Percentiles rank a stretch among this genome's conserved stretches.
These are phyloP conservation scores for Oryctolagus cuniculus DNA, from an alignment of 2,113 vertebrate species.

Conservation along the genomic window DNA sequence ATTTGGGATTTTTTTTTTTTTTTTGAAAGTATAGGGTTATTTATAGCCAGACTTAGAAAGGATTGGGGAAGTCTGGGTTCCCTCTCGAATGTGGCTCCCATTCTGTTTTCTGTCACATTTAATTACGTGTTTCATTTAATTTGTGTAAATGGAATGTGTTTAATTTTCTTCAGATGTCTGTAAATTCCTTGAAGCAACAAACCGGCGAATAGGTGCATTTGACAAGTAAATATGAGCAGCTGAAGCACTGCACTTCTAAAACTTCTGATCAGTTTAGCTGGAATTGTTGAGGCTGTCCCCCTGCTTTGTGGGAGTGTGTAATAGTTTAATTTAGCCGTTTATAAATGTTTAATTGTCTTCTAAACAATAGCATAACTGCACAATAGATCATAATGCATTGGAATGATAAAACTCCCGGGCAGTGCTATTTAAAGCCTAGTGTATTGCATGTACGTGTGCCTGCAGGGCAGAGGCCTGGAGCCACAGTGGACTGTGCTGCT, in stretches of 20 bases:
- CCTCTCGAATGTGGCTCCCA: neutral
- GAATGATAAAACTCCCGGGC: constrained; percentile 5
- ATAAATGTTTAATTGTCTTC: constrained; percentile 65
- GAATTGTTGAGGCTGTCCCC: neutral
- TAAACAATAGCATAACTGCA: constrained; percentile 53
- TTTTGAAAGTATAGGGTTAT: neutral
- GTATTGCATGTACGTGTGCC: neutral
- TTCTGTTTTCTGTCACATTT: neutral
- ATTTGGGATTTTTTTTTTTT: neutral
- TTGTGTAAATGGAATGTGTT: neutral
- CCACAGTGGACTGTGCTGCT: neutral
- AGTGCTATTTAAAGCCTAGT: constrained; percentile 33
- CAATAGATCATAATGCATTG: constrained; percentile 34
- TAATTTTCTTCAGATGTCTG: neutral
- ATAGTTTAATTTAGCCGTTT: constrained; percentile 49
- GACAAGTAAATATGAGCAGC: neutral
- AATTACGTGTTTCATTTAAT: constrained; percentile 1
- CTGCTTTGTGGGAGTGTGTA: neutral
- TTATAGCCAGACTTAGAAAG: neutral
- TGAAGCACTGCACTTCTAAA: neutral
- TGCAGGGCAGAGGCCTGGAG: neutral
- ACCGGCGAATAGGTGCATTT: neutral
- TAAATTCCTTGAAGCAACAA: constrained; percentile 10
- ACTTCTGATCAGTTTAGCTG: neutral
- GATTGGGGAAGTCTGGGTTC: neutral